phyloP scores from a whole-genome alignment of 2,797 vertebrate species.

The Pelobates cultripes region DNA sequence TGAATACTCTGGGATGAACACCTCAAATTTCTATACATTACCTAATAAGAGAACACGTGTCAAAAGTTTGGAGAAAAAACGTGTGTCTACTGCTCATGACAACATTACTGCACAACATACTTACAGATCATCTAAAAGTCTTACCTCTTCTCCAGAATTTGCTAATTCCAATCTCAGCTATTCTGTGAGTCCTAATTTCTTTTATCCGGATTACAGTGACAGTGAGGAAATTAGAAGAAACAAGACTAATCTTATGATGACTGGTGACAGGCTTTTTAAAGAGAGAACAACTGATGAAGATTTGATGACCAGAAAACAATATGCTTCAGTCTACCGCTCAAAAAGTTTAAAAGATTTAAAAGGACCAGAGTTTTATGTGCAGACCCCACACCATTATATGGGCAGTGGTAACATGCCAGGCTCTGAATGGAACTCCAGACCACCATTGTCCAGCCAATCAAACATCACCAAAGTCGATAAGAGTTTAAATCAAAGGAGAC shows the following conservation, averaged over 20 bases:
- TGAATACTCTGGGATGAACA: neutral
- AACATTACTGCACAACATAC: neutral
- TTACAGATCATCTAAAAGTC: neutral
- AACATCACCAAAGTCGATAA: constrained; percentile 50
- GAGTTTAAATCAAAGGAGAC: constrained; percentile 48
- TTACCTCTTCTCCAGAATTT: constrained; percentile 14
- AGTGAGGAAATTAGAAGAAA: constrained; percentile 5
- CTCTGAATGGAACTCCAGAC: neutral
- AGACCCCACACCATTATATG: neutral
- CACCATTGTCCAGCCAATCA: neutral
- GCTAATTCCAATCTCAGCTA: constrained; percentile 10
- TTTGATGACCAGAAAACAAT: neutral
- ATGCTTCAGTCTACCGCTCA: constrained; percentile 15
- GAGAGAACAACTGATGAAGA: neutral
- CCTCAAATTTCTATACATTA: constrained; percentile 26
- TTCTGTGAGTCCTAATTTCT: constrained; percentile 7
- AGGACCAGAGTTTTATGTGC: neutral
- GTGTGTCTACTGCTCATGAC: constrained; percentile 1
- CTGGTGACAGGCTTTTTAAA: neutral
- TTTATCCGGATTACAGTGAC: neutral
- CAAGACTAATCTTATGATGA: constrained; percentile 6
- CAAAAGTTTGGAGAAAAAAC: constrained; percentile 22
- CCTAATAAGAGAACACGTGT: constrained; percentile 31
- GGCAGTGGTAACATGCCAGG: neutral
- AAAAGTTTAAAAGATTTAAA: constrained; percentile 38